phyloP scores from a whole-genome alignment of 2,797 vertebrate genomes.

The Nannoperca australis region DNA sequence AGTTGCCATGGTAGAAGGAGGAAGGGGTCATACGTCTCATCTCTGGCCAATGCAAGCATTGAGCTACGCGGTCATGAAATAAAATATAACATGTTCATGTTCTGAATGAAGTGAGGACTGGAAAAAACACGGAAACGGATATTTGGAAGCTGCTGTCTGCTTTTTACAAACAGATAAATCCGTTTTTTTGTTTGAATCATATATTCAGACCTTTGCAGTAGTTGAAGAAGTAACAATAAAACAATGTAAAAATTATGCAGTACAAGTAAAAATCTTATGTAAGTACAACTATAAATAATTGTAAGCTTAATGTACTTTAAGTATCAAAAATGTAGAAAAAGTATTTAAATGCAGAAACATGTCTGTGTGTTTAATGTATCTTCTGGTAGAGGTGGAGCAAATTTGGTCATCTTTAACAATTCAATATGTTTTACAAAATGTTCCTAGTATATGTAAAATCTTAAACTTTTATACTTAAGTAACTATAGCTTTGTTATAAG shows the following conservation, averaged over 20 bases:
- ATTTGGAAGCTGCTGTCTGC: slow-evolving; percentile 1
- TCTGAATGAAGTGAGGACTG: background rate
- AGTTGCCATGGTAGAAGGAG: slow-evolving; percentile 59
- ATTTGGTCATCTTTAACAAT: background rate
- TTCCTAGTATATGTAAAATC: background rate
- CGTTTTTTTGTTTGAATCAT: background rate
- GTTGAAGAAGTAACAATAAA: background rate
- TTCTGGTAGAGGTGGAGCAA: background rate
- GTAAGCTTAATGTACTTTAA: background rate
- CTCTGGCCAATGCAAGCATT: slow-evolving; percentile 37
- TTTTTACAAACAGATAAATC: background rate
- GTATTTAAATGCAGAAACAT: background rate
- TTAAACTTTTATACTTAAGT: background rate
- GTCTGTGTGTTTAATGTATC: background rate
- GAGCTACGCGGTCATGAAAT: background rate
- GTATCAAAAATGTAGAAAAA: too few relatives aligned
- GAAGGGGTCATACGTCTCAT: slow-evolving; percentile 52
- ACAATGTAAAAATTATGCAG: background rate
- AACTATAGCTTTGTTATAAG: background rate
- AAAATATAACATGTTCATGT: slow-evolving; percentile 4
- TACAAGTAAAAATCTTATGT: background rate
- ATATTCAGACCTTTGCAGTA: background rate
- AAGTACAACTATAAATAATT: background rate
- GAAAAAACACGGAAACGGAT: slow-evolving; percentile 17
- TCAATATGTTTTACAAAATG: background rate